Evolutionary conservation across 2,888 invertebrate species (phyloP).

Genomic region (Mesorhabditis spiculigera): DNA sequence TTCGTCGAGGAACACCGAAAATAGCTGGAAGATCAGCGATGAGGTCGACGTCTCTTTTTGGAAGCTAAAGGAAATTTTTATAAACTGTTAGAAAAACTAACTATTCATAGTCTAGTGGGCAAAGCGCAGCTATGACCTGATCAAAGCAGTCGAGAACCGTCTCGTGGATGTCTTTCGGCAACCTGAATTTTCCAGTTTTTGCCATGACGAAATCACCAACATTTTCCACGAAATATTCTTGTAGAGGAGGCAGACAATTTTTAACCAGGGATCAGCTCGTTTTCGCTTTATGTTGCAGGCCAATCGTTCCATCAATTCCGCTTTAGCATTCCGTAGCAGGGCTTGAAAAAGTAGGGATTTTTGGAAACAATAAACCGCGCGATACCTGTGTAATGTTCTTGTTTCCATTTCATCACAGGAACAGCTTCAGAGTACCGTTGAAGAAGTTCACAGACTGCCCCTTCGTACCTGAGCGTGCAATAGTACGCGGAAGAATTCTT

Average conservation of each 20-base stretch:
- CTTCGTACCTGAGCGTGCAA: neutral
- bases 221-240: neutral
- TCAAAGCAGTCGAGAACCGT: neutral
- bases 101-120: neutral
- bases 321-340: neutral
- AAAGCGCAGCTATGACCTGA: neutral
- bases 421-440: neutral
- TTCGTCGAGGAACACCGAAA: conserved; percentile 1
- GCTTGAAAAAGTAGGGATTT: neutral
- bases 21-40: neutral
- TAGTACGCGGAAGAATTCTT: neutral
- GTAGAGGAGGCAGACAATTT: neutral
- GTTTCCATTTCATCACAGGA: neutral
- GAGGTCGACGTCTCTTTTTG: neutral
- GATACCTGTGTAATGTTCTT: neutral
- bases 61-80: neutral
- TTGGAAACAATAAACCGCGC: neutral
- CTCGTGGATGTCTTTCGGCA: neutral
- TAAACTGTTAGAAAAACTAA: neutral
- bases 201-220: neutral
- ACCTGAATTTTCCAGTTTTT: neutral
- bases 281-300: neutral
- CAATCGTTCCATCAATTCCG: neutral
- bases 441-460: neutral
- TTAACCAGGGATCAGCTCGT: neutral